These are phyloP conservation scores for Chromis chromis DNA, from an alignment of 2,797 vertebrate genomes.

Conservation along the genomic window DNA sequence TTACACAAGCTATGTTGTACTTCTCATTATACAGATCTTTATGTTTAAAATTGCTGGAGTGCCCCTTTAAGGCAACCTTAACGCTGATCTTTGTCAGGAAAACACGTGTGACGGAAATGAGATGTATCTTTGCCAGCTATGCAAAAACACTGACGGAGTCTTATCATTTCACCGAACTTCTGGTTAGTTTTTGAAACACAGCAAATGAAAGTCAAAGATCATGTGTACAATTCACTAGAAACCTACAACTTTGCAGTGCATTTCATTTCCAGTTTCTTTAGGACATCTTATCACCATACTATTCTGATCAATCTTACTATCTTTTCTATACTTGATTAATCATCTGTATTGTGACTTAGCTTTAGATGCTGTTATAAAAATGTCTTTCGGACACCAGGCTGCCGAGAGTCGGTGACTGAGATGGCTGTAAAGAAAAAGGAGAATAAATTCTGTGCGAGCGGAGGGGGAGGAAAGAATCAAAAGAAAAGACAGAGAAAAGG, in stretches of 20 bases:
- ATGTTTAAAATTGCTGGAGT: conserved; percentile 17
- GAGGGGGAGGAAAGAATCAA: conserved; percentile 21
- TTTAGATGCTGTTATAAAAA: conserved; percentile 24
- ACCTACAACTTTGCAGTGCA: no score
- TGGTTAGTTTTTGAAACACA: no score
- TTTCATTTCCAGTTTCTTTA: no score
- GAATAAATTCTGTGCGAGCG: conserved; percentile 52
- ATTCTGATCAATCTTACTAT: conserved; percentile 16
- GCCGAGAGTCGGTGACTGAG: conserved; percentile 38
- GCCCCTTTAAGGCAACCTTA: not conserved
- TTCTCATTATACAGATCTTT: conserved; percentile 1
- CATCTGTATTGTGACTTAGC: conserved; percentile 17
- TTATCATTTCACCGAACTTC: no score
- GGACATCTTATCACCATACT: not conserved
- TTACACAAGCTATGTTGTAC: not conserved
- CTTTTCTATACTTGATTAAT: conserved; percentile 23
- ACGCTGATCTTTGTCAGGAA: not conserved
- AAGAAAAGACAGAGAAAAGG: conserved; percentile 54
- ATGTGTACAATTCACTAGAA: no score
- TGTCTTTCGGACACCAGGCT: conserved; percentile 21
- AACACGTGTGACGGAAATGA: no score
- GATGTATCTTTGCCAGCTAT: not conserved
- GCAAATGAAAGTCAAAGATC: no score
- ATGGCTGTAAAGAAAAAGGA: conserved; percentile 52
- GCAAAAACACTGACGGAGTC: no score